A percentile compares a stretch with the other conserved stretches of the same genome.
These are phyloP conservation scores for Philereme transversata DNA, from an alignment of 2,888 invertebrate genomes.

Conservation along the genomic window DNA sequence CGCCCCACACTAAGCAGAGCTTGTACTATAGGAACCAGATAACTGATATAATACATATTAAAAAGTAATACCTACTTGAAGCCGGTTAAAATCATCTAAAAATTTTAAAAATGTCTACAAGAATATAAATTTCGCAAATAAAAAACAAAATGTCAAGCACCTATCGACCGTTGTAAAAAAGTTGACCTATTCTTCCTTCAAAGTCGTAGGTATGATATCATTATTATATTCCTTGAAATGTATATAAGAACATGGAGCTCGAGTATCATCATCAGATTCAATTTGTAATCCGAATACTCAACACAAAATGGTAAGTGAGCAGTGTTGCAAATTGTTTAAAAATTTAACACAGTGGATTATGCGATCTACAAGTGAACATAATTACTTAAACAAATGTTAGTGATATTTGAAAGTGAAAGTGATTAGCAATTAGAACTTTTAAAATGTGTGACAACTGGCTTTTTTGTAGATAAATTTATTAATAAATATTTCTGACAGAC, in stretches of 20 bases:
- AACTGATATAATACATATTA: no score
- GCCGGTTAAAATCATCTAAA: background rate
- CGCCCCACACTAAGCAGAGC: no score
- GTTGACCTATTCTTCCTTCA: slow-evolving; percentile 47
- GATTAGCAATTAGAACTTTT: background rate
- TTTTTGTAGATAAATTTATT: no score
- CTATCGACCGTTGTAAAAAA: slow-evolving; percentile 37
- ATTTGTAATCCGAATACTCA: slow-evolving; percentile 42
- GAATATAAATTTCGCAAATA: slow-evolving; percentile 30
- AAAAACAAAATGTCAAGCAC: slow-evolving; percentile 48
- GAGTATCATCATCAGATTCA: slow-evolving; percentile 42
- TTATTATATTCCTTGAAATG: slow-evolving; percentile 36
- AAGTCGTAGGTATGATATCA: slow-evolving; percentile 41
- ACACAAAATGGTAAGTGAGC: slow-evolving; percentile 54
- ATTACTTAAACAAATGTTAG: no score
- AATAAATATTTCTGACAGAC: no score
- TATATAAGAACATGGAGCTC: slow-evolving; percentile 46
- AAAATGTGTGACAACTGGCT: no score
- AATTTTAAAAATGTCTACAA: slow-evolving; percentile 16
- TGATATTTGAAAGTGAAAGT: background rate
- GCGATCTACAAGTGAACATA: no score
- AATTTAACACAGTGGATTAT: no score
- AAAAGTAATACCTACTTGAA: no score
- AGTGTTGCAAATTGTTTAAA: background rate
- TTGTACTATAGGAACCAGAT: no score